Evolutionary conservation across 2,113 vertebrate genomes (phyloP).

Genomic region (Alethe diademata): DNA sequence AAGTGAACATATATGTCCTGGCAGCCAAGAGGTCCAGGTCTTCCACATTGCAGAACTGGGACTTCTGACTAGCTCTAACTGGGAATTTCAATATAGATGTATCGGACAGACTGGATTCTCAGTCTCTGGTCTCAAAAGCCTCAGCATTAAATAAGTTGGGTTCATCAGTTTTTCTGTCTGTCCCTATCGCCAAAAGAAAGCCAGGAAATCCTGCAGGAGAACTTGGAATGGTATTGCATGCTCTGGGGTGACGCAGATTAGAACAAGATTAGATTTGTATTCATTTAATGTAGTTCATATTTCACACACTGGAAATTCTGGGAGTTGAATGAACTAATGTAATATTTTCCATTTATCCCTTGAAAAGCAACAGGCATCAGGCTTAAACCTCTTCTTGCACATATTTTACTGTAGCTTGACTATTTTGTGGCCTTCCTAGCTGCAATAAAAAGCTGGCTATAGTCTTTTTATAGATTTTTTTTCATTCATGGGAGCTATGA

Average conservation of each 20-base stretch:
- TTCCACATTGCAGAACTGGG: neutral
- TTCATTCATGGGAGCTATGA: neutral
- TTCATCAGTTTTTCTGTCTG: neutral
- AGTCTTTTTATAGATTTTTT: neutral
- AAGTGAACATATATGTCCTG: neutral
- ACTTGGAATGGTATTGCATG: neutral
- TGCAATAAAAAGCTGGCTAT: neutral
- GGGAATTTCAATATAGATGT: neutral
- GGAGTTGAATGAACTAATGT: neutral
- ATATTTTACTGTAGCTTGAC: neutral
- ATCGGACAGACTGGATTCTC: neutral
- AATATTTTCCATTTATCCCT: neutral
- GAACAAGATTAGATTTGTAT: neutral
- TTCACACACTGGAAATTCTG: neutral
- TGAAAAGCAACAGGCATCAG: neutral
- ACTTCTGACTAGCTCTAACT: neutral
- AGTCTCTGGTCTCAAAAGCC: neutral
- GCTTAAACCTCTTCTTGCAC: neutral
- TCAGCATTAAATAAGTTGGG: neutral
- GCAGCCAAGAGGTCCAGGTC: neutral
- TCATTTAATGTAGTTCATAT: neutral
- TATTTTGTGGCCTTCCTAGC: neutral
- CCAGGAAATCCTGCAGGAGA: neutral
- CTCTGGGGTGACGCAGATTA: neutral
- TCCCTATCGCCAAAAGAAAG: neutral